Base-by-base conservation (phyloP, 1,140 invertebrate species). In the Drosophila pruinosa region DNA sequence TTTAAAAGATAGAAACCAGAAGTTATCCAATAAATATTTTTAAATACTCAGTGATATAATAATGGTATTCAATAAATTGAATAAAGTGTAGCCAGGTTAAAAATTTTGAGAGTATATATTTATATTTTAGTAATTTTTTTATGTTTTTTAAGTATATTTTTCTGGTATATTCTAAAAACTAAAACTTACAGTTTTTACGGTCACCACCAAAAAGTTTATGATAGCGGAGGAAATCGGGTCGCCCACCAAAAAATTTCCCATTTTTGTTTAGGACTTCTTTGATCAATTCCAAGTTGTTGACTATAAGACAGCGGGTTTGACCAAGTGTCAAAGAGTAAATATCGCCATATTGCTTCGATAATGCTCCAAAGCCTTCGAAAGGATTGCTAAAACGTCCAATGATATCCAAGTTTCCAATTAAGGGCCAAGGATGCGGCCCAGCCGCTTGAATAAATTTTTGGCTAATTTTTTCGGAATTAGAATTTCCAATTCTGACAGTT, bases 181-280 rank as follows among this genome's bases (percentile, higher is more conserved):
- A n/a, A n/a, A n/a, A n/a, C n/a, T n/a, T n/a, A n/a, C n/a, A 96
- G 89, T 96, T 95, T 81, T 96, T 94, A 26, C 95, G 92, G 90
- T 96, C 93, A 19, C 95, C 95, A 1, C 94, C 95, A 89, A 96
- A 96, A 1, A 96, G 92, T 56, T 93, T 92, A 77, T 95, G 93
- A 88, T 94, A 96, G 17, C 97, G 92, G 19, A 95, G 78, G 89
- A 97, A 97, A 85, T 97, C 94, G 0, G 96, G 96, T 7, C 97
- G 92, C 3, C 95, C 95, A 2, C 95, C 95, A 90, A 97, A 97
- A 67, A 95, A 94, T 58, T 94, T 94, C 19, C 95, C 95, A 89
- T 96, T 96, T 53, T 94, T 93, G 77, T 97, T 95, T 3, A 97
- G 92, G 6, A 97, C 95, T 89, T 97, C 95, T 50, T 94, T 94